Evolutionary conservation across 2,888 invertebrate genomes (phyloP), one percentile per base, ranked within the genome.

Genomic region (Abrostola tripartita): DNA sequence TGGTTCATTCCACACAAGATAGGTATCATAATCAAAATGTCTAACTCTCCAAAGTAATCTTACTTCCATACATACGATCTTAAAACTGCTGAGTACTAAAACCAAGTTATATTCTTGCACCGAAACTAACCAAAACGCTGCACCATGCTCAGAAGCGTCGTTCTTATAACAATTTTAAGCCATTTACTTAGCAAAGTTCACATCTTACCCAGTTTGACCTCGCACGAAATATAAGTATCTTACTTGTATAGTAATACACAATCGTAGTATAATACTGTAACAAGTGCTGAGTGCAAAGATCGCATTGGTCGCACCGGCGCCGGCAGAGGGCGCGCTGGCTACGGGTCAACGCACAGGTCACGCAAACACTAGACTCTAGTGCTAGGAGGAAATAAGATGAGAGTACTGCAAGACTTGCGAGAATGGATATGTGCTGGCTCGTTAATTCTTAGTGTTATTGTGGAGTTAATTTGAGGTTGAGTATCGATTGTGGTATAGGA

Each of bases 321-420:
- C 68, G 68, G 66, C 68, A 70, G 81, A 70, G 71, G 68, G 72
- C 71, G 68, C 62, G 52, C 61, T 65, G 73, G 78, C 82, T 80
- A 54, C 83, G 81, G 88, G 88, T 89, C 89, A 87, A 85, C 83
- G 87, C 83, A 84, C 87, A 85, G 87, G 85, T 85, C 88, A 82
- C 84, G 83, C 83, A 81, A 84, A 83, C 83, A 81, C 68, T 59
- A 62, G 55, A 60, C 38, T 57, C 55, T 61, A 67, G 44, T n/a
- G 62, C 58, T 50, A 66, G 66, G 50, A 64, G 65, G 62, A 71
- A 71, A 76, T 61, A 71, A 55, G 62, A 68, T 74, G 71, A 78
- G 69, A 74, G 76, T 65, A 71, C 68, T 64, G 59, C 35, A 68
- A 76, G 55, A 68, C 58, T 55, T 44, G 47, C 37, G 52, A 44